These are phyloP conservation scores for Lamellibrachia luymesi DNA, from an alignment of 1,140 invertebrate genomes.

Conservation along the genomic window DNA sequence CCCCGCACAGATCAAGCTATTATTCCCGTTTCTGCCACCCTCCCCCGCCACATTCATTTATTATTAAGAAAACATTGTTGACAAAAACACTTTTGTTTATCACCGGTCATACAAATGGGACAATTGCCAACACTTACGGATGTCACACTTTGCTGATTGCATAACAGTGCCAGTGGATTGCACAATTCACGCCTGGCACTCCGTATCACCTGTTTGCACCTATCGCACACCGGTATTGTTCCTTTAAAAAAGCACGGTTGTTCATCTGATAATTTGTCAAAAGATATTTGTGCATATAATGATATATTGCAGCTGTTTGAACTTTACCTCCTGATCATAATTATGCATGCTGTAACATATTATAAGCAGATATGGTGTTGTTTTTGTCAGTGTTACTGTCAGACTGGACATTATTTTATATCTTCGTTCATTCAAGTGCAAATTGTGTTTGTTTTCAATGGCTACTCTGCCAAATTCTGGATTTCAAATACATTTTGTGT, in stretches of 20 bases:
- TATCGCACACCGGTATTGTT: neutral
- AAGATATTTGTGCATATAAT: neutral
- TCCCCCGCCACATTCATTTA: neutral
- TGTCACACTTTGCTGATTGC: neutral
- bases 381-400: neutral
- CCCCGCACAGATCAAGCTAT: neutral
- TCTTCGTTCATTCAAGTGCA: too few relatives aligned
- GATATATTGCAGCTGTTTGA: neutral
- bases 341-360: neutral
- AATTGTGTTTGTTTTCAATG: too few relatives aligned
- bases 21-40: neutral
- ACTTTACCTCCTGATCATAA: neutral
- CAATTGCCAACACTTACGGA: neutral
- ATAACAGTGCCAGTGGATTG: neutral
- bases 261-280: neutral
- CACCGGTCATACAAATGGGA: neutral
- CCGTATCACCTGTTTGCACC: neutral
- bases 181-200: neutral
- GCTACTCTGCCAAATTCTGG: too few relatives aligned
- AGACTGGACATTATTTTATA: neutral
- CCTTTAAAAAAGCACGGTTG: neutral
- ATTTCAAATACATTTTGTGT: neutral
- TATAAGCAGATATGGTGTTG: neutral
- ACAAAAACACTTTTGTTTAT: neutral
- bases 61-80: neutral